Base-by-base conservation (phyloP, 2,888 invertebrate species). In the Latrodectus elegans region DNA sequence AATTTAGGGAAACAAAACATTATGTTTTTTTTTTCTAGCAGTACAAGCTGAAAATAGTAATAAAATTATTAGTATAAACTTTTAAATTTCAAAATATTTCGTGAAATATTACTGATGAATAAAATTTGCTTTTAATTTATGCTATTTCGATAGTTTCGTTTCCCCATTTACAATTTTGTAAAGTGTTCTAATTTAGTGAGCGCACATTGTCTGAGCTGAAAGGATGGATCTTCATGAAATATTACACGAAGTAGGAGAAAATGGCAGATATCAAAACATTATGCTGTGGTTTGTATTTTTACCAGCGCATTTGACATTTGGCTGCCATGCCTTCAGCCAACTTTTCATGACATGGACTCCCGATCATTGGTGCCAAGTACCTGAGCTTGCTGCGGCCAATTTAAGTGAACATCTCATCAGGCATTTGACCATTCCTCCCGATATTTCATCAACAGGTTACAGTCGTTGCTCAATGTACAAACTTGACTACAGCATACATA, bases 291-390 rank as follows among this genome's bases (percentile, higher is more conserved):
- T 92, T 49, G 90, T 94, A 0, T 93, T 94, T 90, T 93, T 94
- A 75, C 92, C 93, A 67, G 91, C 93, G 0, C 95, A 95, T 55
- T 93, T 96, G 89, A 96, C 96, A 0, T 96, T 96, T 91, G 96
- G 96, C 9, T 96, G 96, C 92, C 96, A 96, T 91, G 96, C 96
- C 53, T 96, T 96, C 92, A 94, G 94, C 90, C 96, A 96, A 92
- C 74, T 90, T 2, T 90, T 90, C 74, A 89, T 90, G 89, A 77
- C 83, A 1, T 77, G 89, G 74, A 89, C 87, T 17, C 91, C 91
- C 3, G 93, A 94, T 38, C 95, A 96, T 91, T 95, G 95, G 95
- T 96, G 96, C 91, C 92, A 93, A 64, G 93, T 95, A 77, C 95
- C 95, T 0, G 94, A 94, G 90, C 92, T 95, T n/a, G 94, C 94